phyloP scores from a whole-genome alignment of 1,140 invertebrate species.

The Hyposmocoma kahamanoa region DNA sequence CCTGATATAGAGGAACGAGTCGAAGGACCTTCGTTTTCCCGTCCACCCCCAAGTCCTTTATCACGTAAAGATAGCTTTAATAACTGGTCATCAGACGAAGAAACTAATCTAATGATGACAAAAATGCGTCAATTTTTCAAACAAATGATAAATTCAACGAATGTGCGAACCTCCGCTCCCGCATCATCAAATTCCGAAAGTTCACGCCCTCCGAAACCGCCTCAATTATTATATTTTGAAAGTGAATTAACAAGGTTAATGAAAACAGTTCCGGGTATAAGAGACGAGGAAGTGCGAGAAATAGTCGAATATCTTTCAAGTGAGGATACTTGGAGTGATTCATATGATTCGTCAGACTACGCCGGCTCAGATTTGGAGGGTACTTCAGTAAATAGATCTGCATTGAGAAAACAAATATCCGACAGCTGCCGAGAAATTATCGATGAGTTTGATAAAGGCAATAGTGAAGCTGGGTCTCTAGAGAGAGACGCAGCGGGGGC shows the following conservation, averaged over 20 bases:
- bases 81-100: slow-evolving; percentile 94
- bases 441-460: slow-evolving; percentile 84
- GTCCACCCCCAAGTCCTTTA: slow-evolving; percentile 74
- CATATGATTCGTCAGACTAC: slow-evolving; percentile 92
- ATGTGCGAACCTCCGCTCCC: slow-evolving; percentile 75
- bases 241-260: slow-evolving; percentile 91
- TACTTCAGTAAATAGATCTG: slow-evolving; percentile 79
- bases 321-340: slow-evolving; percentile 94
- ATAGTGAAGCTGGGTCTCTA: slow-evolving; percentile 77
- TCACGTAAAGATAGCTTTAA: slow-evolving; percentile 92
- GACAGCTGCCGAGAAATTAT: slow-evolving; percentile 92
- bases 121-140: slow-evolving; percentile 95
- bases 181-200: slow-evolving; percentile 73
- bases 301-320: slow-evolving; percentile 93
- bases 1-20: slow-evolving; percentile 62
- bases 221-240: slow-evolving; percentile 90
- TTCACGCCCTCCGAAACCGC: slow-evolving; percentile 81
- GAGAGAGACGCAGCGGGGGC: slow-evolving; percentile 86
- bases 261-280: slow-evolving; percentile 93
- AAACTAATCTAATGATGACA: slow-evolving; percentile 95
- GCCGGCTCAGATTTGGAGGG: slow-evolving; percentile 91
- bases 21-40: slow-evolving; percentile 48
- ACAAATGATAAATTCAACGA: slow-evolving; percentile 84
- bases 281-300: slow-evolving; percentile 91
- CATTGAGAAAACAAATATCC: slow-evolving; percentile 88